Conservation (phyloP, 2,888 invertebrate genomes). For the Dryobotodes eremita region DNA sequence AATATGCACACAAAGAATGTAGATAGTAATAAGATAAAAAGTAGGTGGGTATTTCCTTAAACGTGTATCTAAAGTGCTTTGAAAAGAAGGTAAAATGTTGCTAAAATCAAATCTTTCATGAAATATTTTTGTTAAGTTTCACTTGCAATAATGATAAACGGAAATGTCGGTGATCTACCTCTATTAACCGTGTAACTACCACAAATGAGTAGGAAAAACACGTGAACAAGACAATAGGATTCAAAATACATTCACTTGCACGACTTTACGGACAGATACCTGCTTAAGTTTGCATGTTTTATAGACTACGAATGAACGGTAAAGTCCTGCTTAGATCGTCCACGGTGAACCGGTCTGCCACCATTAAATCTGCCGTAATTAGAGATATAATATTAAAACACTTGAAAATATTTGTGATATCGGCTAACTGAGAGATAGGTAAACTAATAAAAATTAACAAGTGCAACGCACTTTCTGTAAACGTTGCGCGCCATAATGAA, state of each 20-base stretch:
- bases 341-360: slow-evolving; percentile 87
- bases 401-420: slow-evolving; percentile 27
- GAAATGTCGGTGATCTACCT: slow-evolving; percentile 48
- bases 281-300: slow-evolving; percentile 78
- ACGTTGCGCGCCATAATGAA: slow-evolving; percentile 18
- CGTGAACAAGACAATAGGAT: slow-evolving; percentile 62
- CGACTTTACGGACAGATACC: slow-evolving; percentile 75
- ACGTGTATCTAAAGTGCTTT: slow-evolving; percentile 21
- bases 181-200: slow-evolving; percentile 53
- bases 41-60: not conserved
- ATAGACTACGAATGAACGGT: slow-evolving; percentile 89
- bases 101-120: slow-evolving; percentile 23
- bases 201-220: slow-evolving; percentile 59
- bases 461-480: slow-evolving; percentile 20
- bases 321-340: slow-evolving; percentile 87
- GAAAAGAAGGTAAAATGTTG: slow-evolving; percentile 14
- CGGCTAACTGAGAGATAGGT: slow-evolving; percentile 8
- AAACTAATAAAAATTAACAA: slow-evolving; percentile 22
- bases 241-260: slow-evolving; percentile 64
- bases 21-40: slow-evolving; percentile 9
- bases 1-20: slow-evolving; percentile 31
- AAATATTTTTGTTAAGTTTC: slow-evolving; percentile 12
- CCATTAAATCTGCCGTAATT: slow-evolving; percentile 89
- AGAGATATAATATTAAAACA: slow-evolving; percentile 71
- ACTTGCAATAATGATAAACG: slow-evolving; percentile 41